Base-by-base conservation (phyloP, 2,113 vertebrate species). In the Solea solea region DNA sequence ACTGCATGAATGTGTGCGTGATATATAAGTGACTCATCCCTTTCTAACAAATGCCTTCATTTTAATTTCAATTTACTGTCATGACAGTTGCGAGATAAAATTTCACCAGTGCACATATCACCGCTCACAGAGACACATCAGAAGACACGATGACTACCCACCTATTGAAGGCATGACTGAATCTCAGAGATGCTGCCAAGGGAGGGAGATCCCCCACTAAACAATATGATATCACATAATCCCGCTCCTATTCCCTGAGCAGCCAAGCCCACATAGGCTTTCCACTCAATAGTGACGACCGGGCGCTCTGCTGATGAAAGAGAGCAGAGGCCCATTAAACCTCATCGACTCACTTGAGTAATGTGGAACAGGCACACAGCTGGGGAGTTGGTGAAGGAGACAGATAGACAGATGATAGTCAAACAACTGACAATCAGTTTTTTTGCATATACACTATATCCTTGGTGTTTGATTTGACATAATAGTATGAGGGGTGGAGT, bases 271-370 rank as follows among this genome's bases (percentile, higher is more conserved):
- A 80, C 82, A 58, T 76, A 52, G 84, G 86, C 82, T 89, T 85
- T 88, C 84, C 86, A 88, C 81, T 88, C 75, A 74, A 74, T 27
- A 72, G 77, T 88, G 89, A 86, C 84, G 88, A 91, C 85, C 84
- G 40, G 77, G 81, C 81, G 87, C 74, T 51, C 52, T 52, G 76
- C 76, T 91, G 92, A 93, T 94, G 93, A 93, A 89, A 90, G 86
- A 68, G 58, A 84, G 81, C 61, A 68, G 70, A 76, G 86, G 84
- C 80, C 74, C 53, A 74, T 89, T 91, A 92, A 91, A 90, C 63
- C 87, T 93, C 91, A 90, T 83, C 77, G 85, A 88, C 80, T 89
- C 88, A 88, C 92, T 82, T 87, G 88, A 89, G 77, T 93, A 94
- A 93, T 93, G 72, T 80, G 78, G 88, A 89, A 73, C 88, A 90